Evolutionary conservation across 2,113 vertebrate genomes (phyloP), one percentile per base, ranked within the genome.

Genomic region (Poeciliopsis occidentalis): DNA sequence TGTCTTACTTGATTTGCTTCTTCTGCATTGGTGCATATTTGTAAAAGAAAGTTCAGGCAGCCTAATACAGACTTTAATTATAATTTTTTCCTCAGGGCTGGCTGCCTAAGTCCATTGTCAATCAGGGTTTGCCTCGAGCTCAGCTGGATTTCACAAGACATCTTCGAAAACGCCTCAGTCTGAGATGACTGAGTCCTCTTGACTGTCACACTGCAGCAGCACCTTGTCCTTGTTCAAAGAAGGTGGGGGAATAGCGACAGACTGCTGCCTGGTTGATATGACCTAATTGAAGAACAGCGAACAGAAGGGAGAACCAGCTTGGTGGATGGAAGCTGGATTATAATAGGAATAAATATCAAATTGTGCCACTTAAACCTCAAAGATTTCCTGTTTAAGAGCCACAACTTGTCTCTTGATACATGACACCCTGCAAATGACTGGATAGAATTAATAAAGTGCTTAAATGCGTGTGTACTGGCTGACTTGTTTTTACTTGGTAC

Each of bases 131-230:
- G 75, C 93, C 95, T 0, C 87, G 80, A 72, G 92, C 85, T 4
- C 95, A 96, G 86, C 86, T 77, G 0, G 95, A 95, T 60, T 96
- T 96, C 90, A 92, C 92, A 60, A 10, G 75, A 78, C 87, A 94
- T 64, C 93, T 96, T 65, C 85, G 88, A 15, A 92, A 1, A 67
- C 94, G 79, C 6, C 92, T 95, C 64, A 78, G 64, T 64, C 75
- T 65, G 39, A 57, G 85, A 71, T 86, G 78, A 85, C 51, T 27
- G 64, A 26, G 17, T 34, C 71, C 57, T 41, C 22, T 19, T 66
- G 72, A 73, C 65, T 29, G 71, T 26, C 47, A 10, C 31, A 29
- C 15, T 0, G 22, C 71, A 65, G 85, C 60, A 63, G 32, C 67
- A 47, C 64, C 51, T 57, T 67, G 70, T 61, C 65, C 62, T 34